Evolutionary conservation across 2,113 vertebrate genomes (phyloP).

Genomic region (Enhydra lutris): DNA sequence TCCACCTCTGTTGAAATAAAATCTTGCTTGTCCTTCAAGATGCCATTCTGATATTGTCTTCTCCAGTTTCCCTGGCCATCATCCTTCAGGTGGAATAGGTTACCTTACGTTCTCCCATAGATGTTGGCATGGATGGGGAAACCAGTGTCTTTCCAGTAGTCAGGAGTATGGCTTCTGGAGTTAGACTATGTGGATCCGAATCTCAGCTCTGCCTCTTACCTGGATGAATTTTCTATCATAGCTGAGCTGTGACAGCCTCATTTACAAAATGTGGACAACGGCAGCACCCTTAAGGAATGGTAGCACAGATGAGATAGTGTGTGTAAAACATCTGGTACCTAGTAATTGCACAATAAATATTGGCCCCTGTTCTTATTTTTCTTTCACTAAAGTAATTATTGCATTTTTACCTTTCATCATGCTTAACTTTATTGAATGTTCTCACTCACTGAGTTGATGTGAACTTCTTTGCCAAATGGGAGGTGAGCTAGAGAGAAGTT

Average conservation of each 20-base stretch:
- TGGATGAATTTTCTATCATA: neutral
- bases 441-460: neutral
- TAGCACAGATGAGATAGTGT: neutral
- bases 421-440: neutral
- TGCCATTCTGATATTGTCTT: neutral
- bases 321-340: neutral
- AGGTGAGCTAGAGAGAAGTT: neutral
- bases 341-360: neutral
- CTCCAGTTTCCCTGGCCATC: neutral
- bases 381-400: neutral
- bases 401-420: neutral
- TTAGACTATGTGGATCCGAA: neutral
- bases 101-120: neutral
- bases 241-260: neutral
- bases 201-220: neutral
- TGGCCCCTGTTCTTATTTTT: neutral
- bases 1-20: neutral
- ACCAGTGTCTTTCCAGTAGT: neutral
- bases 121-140: neutral
- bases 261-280: neutral
- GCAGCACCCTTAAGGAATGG: neutral
- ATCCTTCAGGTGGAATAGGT: neutral
- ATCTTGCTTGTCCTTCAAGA: neutral
- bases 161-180: neutral
- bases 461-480: neutral